These are phyloP conservation scores for Epizoanthus rinbou DNA, from an alignment of 92 coral and sea anemone genomes.

Conservation along the genomic window DNA sequence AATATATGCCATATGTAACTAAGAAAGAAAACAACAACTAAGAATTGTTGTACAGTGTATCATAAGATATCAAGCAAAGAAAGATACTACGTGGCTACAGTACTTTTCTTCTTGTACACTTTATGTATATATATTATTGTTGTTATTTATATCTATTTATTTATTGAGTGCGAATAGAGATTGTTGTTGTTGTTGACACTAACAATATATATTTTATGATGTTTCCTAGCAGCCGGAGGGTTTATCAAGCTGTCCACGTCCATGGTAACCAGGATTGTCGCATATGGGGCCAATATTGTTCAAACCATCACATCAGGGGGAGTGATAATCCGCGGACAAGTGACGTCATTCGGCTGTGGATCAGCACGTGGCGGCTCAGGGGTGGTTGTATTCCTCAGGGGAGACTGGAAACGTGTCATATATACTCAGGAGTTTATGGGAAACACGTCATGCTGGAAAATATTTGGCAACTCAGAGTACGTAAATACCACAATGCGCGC, in stretches of 20 bases:
- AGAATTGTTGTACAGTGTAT: no score
- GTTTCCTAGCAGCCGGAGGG: no score
- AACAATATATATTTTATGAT: no score
- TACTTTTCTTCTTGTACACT: no score
- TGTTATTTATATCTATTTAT: no score
- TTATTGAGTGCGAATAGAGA: no score
- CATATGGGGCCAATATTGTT: not conserved
- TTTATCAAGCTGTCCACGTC: not conserved
- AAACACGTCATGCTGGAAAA: slow-evolving; percentile 41
- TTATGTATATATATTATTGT: no score
- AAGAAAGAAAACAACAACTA: no score
- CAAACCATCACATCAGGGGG: not conserved
- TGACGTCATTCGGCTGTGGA: slow-evolving; percentile 28
- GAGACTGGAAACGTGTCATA: slow-evolving; percentile 35
- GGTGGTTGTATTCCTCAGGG: slow-evolving; percentile 5
- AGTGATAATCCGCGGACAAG: slow-evolving; percentile 2
- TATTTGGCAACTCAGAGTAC: slow-evolving; percentile 32
- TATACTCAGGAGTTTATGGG: slow-evolving; percentile 37
- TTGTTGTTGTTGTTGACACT: no score
- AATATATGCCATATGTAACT: no score
- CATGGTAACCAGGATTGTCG: not conserved
- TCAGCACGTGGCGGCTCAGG: slow-evolving; percentile 9
- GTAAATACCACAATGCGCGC: not conserved
- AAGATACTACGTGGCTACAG: no score
- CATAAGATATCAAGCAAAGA: no score